Evolutionary conservation across 2,797 vertebrate species (phyloP).

Genomic region (Smutsia gigantea): DNA sequence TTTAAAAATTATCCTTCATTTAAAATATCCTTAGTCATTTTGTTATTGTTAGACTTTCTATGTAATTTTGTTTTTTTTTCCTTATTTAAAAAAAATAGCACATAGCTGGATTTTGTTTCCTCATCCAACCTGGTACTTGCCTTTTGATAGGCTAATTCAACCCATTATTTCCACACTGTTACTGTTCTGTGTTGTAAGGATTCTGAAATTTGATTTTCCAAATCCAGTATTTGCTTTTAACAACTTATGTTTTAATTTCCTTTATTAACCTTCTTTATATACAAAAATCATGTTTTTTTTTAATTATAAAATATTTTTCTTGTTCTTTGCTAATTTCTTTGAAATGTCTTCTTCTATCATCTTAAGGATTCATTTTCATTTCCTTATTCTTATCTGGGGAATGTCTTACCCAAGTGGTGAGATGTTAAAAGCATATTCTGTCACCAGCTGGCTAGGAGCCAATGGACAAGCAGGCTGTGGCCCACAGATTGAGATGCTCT

Average conservation of each 20-base stretch:
- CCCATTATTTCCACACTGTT: not conserved
- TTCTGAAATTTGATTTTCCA: not conserved
- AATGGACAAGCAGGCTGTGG: not conserved
- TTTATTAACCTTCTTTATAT: not conserved
- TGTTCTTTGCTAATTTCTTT: not conserved
- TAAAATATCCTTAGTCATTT: not conserved
- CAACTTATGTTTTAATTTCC: not conserved
- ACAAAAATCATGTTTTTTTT: not conserved
- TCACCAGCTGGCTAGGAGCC: not conserved
- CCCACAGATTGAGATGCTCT: not conserved
- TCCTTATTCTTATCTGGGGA: not conserved
- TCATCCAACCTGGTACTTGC: not conserved
- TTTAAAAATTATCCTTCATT: not conserved
- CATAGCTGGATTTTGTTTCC: not conserved
- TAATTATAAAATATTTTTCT: not conserved
- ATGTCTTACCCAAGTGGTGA: not conserved
- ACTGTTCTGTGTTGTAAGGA: not conserved
- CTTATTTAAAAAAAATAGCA: not conserved
- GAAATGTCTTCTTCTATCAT: not conserved
- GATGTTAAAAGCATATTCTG: not conserved
- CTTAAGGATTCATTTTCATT: constrained; percentile 2
- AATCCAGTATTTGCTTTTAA: not conserved
- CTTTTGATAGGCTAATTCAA: not conserved
- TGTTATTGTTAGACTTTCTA: not conserved
- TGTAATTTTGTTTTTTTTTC: not conserved